These are phyloP conservation scores for Elgaria multicarinata DNA, from an alignment of 2,113 vertebrate species.

Conservation along the genomic window DNA sequence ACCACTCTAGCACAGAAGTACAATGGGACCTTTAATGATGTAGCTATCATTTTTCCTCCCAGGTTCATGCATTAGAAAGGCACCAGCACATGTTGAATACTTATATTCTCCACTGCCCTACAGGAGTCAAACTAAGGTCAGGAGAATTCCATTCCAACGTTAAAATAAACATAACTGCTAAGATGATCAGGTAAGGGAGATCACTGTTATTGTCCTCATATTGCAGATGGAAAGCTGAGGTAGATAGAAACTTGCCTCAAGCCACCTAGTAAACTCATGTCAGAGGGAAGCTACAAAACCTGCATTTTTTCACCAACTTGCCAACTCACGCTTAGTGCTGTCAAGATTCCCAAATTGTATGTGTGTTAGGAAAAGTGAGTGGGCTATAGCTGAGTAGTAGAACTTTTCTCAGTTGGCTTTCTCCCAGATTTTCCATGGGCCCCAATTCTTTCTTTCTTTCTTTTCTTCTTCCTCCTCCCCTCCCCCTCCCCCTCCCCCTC, in stretches of 20 bases:
- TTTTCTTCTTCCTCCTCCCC: too few relatives aligned
- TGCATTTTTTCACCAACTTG: neutral
- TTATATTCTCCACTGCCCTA: neutral
- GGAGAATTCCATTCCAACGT: neutral
- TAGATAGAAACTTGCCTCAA: neutral
- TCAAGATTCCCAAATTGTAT: neutral
- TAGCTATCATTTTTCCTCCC: neutral
- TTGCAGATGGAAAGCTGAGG: neutral
- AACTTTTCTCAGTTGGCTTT: neutral
- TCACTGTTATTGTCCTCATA: neutral
- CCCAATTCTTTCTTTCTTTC: neutral
- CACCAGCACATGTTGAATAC: neutral
- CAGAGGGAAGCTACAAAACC: neutral
- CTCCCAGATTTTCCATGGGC: neutral
- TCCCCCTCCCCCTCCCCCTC: too few relatives aligned
- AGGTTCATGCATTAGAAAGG: neutral
- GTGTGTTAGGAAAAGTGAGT: neutral
- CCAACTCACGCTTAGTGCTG: neutral
- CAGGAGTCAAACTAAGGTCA: neutral
- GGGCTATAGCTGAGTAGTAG: neutral
- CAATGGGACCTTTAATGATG: neutral
- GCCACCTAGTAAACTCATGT: neutral
- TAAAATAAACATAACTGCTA: neutral
- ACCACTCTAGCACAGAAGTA: neutral
- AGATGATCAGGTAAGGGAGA: neutral